Evolutionary conservation across 1,140 invertebrate species (phyloP), one percentile per base, ranked within the genome.

Genomic region (Babylonia areolata): DNA sequence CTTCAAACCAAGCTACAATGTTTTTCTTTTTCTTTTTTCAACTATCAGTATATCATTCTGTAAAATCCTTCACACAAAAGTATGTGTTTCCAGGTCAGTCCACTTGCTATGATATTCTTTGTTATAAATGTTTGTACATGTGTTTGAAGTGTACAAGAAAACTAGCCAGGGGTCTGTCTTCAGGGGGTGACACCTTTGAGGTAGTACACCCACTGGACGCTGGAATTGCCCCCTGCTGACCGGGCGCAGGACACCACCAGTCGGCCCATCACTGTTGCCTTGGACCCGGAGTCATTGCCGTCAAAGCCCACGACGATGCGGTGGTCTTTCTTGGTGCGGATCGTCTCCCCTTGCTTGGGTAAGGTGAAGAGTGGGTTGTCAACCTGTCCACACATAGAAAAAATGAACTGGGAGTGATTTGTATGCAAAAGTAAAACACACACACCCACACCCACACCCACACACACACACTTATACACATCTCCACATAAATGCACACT

Each of bases 151-250:
- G 9, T 11, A 64, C 58, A 64, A 5, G 9, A 73, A 35, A 35
- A 73, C n/a, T 35, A 73, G 12, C 35, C 39, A 42, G 77, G n/a
- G 9, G 3, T 79, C 39, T 69, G 42, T 73, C 31, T 42, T 87
- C 90, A 91, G 31, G 87, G 89, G 12, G 92, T 92, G 33, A 94
- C 84, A 39, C 94, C 94, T 85, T 94, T 94, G 39, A 95, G 88
- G 82, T 95, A 95, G 86, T 92, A 94, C 20, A 95, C 91, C 94
- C 94, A 95, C 90, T 95, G 94, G 42, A 90, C 90, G 87, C 90
- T 92, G 23, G 90, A 89, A 40, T 81, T 90, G 1, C 92, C 93
- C 11, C 93, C 94, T 64, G 93, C 92, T 31, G 93, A 92, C 31
- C 90, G 87, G 0, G 93, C 90, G 88, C 93, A 94, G 11, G 93